These are phyloP conservation scores for Lithobates sylvaticus DNA, from an alignment of 2,797 vertebrate species.

Conservation along the genomic window DNA sequence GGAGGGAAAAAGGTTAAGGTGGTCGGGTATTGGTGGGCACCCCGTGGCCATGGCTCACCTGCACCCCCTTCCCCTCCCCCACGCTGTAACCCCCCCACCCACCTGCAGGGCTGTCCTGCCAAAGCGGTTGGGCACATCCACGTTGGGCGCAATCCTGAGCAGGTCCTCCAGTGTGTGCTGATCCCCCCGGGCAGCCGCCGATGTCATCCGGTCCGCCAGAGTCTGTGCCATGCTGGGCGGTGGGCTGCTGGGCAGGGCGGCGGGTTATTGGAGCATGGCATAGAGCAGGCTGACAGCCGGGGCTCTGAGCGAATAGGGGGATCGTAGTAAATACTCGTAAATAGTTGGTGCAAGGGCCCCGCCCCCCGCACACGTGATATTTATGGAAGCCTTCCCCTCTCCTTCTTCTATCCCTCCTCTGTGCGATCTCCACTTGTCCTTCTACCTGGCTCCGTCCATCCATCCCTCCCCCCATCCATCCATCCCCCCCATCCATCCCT, in stretches of 20 bases:
- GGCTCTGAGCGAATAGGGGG: slow-evolving; percentile 81
- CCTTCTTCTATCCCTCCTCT: background rate
- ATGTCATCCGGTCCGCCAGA: slow-evolving; percentile 84
- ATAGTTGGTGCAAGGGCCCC: slow-evolving; percentile 80
- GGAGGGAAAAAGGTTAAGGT: background rate
- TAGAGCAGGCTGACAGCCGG: slow-evolving; percentile 79
- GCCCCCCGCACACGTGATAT: slow-evolving; percentile 82
- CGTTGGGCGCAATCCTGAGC: slow-evolving; percentile 84
- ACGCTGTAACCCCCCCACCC: slow-evolving; percentile 67
- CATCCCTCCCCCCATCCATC: background rate
- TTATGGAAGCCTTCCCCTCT: slow-evolving; percentile 6
- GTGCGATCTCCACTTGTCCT: background rate
- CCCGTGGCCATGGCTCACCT: background rate
- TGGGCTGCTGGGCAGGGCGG: slow-evolving; percentile 67
- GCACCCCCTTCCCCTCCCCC: background rate
- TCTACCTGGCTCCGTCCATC: background rate
- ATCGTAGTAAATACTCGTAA: slow-evolving; percentile 87
- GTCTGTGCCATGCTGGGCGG: slow-evolving; percentile 83
- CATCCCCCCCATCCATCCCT: background rate
- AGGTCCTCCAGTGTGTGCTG: slow-evolving; percentile 78
- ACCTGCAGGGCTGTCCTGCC: slow-evolving; percentile 94
- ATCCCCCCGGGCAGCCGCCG: slow-evolving; percentile 89
- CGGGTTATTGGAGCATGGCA: slow-evolving; percentile 78
- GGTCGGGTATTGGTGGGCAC: no score
- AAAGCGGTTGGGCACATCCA: slow-evolving; percentile 87